phyloP scores from a whole-genome alignment of 2,797 vertebrate genomes.

The Siniperca scherzeri region DNA sequence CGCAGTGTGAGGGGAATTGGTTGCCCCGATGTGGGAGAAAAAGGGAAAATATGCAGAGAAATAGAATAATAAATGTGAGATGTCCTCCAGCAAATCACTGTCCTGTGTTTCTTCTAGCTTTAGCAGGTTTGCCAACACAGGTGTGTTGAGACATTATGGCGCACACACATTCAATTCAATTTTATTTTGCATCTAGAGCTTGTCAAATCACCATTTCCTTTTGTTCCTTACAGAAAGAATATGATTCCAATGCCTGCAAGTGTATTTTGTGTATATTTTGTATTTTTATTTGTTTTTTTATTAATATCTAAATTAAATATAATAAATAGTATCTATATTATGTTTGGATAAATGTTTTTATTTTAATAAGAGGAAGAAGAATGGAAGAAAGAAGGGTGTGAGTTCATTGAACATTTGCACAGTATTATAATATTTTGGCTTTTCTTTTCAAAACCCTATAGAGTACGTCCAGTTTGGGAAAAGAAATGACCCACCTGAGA shows the following conservation, averaged over 20 bases:
- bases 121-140: constrained; percentile 24
- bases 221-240: background rate
- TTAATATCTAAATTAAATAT: too few relatives aligned
- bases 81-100: constrained; percentile 40
- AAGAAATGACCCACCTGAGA: constrained; percentile 2
- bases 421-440: background rate
- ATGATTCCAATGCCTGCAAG: background rate
- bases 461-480: background rate
- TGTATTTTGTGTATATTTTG: background rate
- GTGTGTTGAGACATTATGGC: constrained; percentile 19
- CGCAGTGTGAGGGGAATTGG: constrained; percentile 45
- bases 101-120: background rate
- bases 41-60: constrained; percentile 48
- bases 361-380: background rate
- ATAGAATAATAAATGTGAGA: constrained; percentile 42
- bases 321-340: too few relatives aligned
- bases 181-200: background rate
- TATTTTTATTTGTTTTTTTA: background rate
- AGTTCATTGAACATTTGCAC: background rate
- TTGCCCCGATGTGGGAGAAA: constrained; percentile 57
- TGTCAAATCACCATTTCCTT: background rate
- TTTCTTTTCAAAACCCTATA: background rate
- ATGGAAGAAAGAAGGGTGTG: background rate
- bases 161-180: background rate
- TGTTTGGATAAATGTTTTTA: background rate